Percentiles rank a stretch among this genome's conserved stretches.
Evolutionary conservation across 2,888 invertebrate genomes (phyloP).

Genomic region (Syritta pipiens): DNA sequence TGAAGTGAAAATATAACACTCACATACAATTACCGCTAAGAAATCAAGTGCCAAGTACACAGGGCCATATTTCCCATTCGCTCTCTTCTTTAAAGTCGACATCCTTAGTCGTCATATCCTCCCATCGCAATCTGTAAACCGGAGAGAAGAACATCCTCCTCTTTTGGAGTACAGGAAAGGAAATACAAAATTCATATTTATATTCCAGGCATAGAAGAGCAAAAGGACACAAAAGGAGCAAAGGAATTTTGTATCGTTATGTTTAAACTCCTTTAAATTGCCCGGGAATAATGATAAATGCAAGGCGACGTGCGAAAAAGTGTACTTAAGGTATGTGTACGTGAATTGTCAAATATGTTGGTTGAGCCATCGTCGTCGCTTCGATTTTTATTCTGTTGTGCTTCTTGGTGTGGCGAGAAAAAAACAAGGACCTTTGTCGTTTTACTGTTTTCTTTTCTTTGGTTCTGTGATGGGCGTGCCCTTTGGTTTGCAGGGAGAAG

Average conservation of each 20-base stretch:
- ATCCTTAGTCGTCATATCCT: too few relatives aligned
- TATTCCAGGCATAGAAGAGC: constrained; percentile 35
- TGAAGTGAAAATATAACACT: constrained; percentile 34
- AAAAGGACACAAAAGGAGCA: not conserved
- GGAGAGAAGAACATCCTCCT: too few relatives aligned
- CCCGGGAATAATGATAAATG: constrained; percentile 65
- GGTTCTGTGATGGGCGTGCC: too few relatives aligned
- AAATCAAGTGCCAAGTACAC: constrained; percentile 42
- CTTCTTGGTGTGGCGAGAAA: not conserved
- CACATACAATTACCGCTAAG: constrained; percentile 1
- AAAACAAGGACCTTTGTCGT: not conserved
- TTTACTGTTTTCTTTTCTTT: constrained; percentile 15
- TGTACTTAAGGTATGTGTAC: constrained; percentile 52
- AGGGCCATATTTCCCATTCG: constrained; percentile 45
- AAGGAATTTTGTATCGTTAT: constrained; percentile 37
- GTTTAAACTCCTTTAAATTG: constrained; percentile 64
- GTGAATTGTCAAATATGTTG: constrained; percentile 55
- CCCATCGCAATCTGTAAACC: constrained; percentile 5
- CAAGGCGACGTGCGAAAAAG: constrained; percentile 65
- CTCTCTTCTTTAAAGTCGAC: constrained; percentile 15
- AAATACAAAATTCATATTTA: constrained; percentile 47
- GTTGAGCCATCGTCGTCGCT: not conserved
- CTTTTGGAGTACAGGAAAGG: not conserved
- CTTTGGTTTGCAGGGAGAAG: too few relatives aligned
- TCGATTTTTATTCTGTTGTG: not conserved